Evolutionary conservation across 2,888 invertebrate genomes (phyloP).

Genomic region (Eupithecia tripunctaria): DNA sequence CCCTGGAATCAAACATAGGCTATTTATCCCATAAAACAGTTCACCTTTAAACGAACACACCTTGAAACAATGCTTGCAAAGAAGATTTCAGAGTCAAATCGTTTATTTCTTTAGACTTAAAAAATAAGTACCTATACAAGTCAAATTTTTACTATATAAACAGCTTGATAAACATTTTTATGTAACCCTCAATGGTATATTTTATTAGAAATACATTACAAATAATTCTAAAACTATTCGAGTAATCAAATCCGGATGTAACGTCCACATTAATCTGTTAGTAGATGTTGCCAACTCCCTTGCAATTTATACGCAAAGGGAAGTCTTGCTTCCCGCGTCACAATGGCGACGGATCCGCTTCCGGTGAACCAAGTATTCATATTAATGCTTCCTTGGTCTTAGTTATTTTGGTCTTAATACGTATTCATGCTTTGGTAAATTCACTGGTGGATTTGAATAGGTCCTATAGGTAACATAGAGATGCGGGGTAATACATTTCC

Average conservation of each 20-base stretch:
- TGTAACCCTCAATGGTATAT: too few species aligned
- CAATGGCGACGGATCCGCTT: conserved; percentile 77
- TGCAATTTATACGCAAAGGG: conserved; percentile 72
- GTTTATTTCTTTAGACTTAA: too few species aligned
- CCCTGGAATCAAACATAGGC: too few species aligned
- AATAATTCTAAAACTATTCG: conserved; percentile 20
- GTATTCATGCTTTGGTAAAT: conserved; percentile 24
- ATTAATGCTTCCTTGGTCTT: conserved; percentile 44
- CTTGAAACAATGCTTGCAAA: too few species aligned
- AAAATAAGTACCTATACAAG: too few species aligned
- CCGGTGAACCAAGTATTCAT: conserved; percentile 51
- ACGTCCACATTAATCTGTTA: conserved; percentile 31
- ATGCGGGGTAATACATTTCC: neutral
- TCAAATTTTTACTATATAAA: too few species aligned
- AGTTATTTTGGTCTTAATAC: conserved; percentile 31
- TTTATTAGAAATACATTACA: too few species aligned
- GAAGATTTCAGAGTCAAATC: too few species aligned
- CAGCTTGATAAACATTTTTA: too few species aligned
- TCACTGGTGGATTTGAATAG: neutral
- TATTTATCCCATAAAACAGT: too few species aligned
- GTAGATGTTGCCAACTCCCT: conserved; percentile 64
- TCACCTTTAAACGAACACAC: too few species aligned
- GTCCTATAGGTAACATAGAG: neutral
- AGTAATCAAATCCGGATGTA: conserved; percentile 25
- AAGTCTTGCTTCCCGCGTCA: conserved; percentile 81